Conservation (phyloP, 2,888 invertebrate species). For the Cephus rjabovi region DNA sequence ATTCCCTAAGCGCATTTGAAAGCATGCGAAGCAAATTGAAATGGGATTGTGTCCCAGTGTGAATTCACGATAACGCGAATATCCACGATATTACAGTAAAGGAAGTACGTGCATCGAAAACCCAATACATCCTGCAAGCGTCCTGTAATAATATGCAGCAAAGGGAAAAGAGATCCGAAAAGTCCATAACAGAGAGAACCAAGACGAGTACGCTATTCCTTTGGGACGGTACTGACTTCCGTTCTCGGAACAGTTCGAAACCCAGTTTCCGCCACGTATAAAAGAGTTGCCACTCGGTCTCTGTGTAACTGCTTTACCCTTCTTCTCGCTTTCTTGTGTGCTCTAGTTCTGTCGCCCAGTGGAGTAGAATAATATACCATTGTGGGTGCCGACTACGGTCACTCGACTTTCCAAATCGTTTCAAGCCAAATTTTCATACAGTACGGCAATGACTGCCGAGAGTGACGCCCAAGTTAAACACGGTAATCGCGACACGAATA, state of each 20-base stretch:
- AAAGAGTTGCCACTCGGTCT: conserved; percentile 1
- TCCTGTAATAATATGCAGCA: not conserved
- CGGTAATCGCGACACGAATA: not conserved
- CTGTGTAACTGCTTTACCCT: not conserved
- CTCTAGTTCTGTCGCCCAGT: not conserved
- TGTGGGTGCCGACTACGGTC: not conserved
- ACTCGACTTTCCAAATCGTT: not conserved
- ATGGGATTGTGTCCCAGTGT: not conserved
- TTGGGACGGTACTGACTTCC: not conserved
- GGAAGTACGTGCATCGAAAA: not conserved
- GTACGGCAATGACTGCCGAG: not conserved
- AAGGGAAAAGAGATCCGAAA: not conserved
- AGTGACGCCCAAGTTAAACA: not conserved
- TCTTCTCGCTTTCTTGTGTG: not conserved
- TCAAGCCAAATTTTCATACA: not conserved
- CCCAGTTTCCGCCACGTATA: conserved; percentile 1
- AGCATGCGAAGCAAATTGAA: not conserved
- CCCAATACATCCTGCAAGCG: not conserved
- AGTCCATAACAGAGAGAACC: not conserved
- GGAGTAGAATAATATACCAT: not conserved
- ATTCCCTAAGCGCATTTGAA: not conserved
- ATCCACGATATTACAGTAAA: not conserved
- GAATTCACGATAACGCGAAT: not conserved
- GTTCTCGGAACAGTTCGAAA: not conserved
- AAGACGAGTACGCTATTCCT: not conserved